phyloP scores from a whole-genome alignment of 2,113 vertebrate species.

The Strix uralensis region DNA sequence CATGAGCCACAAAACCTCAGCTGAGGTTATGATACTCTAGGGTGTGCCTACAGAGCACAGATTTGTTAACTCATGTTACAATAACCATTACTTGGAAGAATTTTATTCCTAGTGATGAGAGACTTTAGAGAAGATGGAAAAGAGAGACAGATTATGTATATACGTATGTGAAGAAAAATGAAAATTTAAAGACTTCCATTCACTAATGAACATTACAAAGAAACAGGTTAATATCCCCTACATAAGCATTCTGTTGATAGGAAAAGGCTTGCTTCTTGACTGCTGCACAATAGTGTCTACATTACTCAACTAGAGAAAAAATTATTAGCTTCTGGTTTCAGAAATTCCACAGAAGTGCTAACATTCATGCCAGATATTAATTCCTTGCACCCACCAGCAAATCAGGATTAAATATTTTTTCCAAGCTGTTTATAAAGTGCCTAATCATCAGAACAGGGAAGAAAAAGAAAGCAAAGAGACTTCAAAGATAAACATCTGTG shows the following conservation, averaged over 20 bases:
- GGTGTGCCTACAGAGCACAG: slow-evolving; percentile 31
- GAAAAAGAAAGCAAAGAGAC: not conserved
- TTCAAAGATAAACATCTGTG: not conserved
- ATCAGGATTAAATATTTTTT: not conserved
- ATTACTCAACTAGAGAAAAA: not conserved
- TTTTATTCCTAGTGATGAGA: slow-evolving; percentile 28
- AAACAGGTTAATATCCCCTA: not conserved
- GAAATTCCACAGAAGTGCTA: not conserved
- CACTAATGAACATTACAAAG: not conserved
- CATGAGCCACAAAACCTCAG: slow-evolving; percentile 48
- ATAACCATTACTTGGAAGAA: slow-evolving; percentile 45
- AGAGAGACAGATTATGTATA: not conserved
- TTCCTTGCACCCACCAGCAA: not conserved
- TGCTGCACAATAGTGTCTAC: not conserved
- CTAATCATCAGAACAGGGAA: not conserved
- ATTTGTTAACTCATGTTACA: slow-evolving; percentile 61
- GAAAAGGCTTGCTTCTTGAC: not conserved
- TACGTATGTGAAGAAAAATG: not conserved
- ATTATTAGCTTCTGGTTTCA: not conserved
- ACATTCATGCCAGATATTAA: not conserved
- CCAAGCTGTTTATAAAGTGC: not conserved
- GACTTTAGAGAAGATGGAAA: not conserved
- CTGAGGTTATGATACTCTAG: slow-evolving; percentile 54
- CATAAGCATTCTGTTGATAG: not conserved
- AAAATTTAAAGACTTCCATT: not conserved